phyloP scores from a whole-genome alignment of 2,888 invertebrate species.

The Argyresthia albistria region DNA sequence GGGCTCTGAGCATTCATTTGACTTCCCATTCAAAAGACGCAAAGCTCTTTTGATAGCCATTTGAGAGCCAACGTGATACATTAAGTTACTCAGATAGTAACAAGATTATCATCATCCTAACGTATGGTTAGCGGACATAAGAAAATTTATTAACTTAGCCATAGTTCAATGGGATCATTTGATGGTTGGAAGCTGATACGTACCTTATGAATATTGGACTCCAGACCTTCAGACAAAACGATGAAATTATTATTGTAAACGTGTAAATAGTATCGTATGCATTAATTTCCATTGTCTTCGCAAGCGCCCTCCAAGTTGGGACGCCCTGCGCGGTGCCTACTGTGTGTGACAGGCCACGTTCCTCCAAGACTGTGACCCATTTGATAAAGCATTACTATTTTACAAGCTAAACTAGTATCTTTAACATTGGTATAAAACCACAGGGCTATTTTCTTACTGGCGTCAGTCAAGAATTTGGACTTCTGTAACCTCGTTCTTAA shows the following conservation, averaged over 20 bases:
- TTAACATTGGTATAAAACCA: too few relatives aligned
- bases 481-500: too few relatives aligned
- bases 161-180: background rate
- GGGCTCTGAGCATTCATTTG: slow-evolving; percentile 33
- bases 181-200: background rate
- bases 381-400: too few relatives aligned
- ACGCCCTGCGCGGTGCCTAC: slow-evolving; percentile 21
- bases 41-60: slow-evolving; percentile 36
- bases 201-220: background rate
- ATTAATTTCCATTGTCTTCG: slow-evolving; percentile 7
- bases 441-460: too few relatives aligned
- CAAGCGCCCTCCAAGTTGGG: background rate
- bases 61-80: slow-evolving; percentile 38
- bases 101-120: background rate
- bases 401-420: too few relatives aligned
- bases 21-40: slow-evolving; percentile 40
- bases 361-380: too few relatives aligned
- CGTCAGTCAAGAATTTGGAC: too few relatives aligned
- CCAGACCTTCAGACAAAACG: background rate
- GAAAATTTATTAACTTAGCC: background rate
- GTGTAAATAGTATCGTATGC: slow-evolving; percentile 15
- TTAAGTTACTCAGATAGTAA: slow-evolving; percentile 21
- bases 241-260: slow-evolving; percentile 2
- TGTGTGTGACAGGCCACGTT: too few relatives aligned
- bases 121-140: slow-evolving; percentile 28